phyloP scores from a whole-genome alignment of 1,140 invertebrate species.

The Cyphomyrmex costatus region DNA sequence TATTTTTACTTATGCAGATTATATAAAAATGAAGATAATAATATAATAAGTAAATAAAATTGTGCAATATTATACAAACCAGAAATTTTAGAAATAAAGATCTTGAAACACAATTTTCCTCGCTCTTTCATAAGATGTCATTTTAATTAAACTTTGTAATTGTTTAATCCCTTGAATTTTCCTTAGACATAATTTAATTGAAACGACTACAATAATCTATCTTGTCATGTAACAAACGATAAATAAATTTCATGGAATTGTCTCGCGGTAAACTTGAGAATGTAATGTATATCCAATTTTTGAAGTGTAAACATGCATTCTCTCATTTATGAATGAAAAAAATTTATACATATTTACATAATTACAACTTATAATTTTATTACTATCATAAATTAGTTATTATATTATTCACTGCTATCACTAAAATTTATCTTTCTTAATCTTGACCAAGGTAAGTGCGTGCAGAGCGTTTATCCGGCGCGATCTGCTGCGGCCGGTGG shows the following conservation, averaged over 20 bases:
- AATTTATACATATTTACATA: neutral
- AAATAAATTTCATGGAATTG: slow-evolving; percentile 5
- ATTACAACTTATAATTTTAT: slow-evolving; percentile 6
- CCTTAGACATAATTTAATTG: neutral
- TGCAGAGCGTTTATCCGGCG: slow-evolving; percentile 16
- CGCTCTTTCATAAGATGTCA: neutral
- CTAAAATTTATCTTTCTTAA: slow-evolving; percentile 18
- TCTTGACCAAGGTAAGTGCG: neutral
- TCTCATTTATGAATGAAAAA: slow-evolving; percentile 6
- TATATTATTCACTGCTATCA: slow-evolving; percentile 2
- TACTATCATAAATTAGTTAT: slow-evolving; percentile 3
- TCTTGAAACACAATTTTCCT: neutral
- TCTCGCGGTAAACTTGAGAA: neutral
- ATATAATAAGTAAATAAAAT: neutral
- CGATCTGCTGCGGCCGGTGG: slow-evolving; percentile 27
- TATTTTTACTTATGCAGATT: neutral
- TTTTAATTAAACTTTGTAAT: neutral
- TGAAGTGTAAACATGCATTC: neutral
- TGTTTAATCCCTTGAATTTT: neutral
- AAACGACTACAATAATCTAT: neutral
- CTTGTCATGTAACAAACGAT: neutral
- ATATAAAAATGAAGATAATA: neutral
- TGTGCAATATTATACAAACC: neutral
- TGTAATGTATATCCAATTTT: neutral
- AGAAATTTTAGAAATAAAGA: slow-evolving; percentile 1